Evolutionary conservation across 1,140 invertebrate genomes (phyloP).

Genomic region (Teleopsis dalmanni): DNA sequence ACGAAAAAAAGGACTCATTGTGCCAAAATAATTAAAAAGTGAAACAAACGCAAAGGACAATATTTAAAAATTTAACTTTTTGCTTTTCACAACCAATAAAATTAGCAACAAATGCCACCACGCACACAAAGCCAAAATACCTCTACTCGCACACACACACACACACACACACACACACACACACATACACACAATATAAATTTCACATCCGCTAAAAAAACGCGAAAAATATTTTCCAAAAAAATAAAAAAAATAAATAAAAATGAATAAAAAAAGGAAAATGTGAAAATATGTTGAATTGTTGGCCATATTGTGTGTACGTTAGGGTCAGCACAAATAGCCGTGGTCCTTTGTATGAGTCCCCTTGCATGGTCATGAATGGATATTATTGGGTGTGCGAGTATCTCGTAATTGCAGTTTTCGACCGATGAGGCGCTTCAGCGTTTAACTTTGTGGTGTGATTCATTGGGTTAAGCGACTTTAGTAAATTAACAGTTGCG

Average conservation of each 20-base stretch:
- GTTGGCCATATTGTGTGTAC: constrained; percentile 16
- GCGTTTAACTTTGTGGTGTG: not conserved
- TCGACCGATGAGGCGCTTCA: not conserved
- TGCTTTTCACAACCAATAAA: constrained; percentile 9
- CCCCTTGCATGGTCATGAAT: not conserved
- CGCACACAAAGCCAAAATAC: constrained; percentile 11
- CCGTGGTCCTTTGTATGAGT: not conserved
- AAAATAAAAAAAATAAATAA: constrained; percentile 9
- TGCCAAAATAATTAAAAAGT: no score
- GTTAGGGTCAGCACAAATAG: not conserved
- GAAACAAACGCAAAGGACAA: no score
- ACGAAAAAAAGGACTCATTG: no score
- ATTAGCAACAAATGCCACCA: constrained; percentile 13
- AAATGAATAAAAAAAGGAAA: no score
- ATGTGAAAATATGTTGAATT: constrained; percentile 8
- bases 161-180: not conserved
- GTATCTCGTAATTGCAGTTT: no score
- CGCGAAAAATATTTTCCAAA: not conserved
- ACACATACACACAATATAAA: not conserved
- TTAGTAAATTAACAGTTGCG: constrained; percentile 19
- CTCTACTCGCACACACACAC: constrained; percentile 3
- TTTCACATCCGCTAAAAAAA: not conserved
- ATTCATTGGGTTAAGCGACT: not conserved
- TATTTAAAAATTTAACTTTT: no score
- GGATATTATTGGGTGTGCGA: constrained; percentile 2